These are phyloP conservation scores for Lutjanus campechanus DNA, from an alignment of 2,797 vertebrate genomes.

Conservation along the genomic window DNA sequence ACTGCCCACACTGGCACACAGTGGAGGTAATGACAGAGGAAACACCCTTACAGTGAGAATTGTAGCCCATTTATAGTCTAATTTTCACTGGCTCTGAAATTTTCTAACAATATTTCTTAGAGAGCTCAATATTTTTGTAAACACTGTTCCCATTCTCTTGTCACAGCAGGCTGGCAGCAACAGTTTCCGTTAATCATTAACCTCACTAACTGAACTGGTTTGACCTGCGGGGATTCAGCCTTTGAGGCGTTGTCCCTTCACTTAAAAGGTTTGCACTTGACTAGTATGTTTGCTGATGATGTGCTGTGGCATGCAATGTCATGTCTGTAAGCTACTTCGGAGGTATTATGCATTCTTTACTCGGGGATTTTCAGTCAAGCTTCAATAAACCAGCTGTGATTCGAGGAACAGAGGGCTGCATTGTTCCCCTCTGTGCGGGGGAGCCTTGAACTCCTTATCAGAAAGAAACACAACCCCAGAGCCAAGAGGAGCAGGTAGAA, in stretches of 20 bases:
- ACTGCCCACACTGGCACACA: neutral
- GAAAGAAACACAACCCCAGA: constrained; percentile 13
- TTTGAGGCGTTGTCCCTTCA: constrained; percentile 9
- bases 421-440: constrained; percentile 62
- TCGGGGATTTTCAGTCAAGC: constrained; percentile 18
- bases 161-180: neutral
- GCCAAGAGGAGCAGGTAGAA: neutral
- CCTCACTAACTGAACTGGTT: constrained; percentile 27
- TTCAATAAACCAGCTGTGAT: constrained; percentile 60
- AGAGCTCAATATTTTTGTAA: constrained; percentile 12
- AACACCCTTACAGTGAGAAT: constrained; percentile 30
- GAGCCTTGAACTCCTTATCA: constrained; percentile 44
- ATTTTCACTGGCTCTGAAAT: constrained; percentile 8
- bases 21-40: constrained; percentile 39
- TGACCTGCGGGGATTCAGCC: constrained; percentile 20
- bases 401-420: constrained; percentile 64
- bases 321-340: constrained; percentile 36
- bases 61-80: neutral
- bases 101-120: constrained; percentile 24
- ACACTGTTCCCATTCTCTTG: constrained; percentile 9
- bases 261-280: neutral
- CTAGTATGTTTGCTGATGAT: constrained; percentile 10
- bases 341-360: constrained; percentile 51
- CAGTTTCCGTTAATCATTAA: neutral
- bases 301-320: constrained; percentile 24